Conservation (phyloP, 2,797 vertebrate species). For the Apogon hyalosoma region DNA sequence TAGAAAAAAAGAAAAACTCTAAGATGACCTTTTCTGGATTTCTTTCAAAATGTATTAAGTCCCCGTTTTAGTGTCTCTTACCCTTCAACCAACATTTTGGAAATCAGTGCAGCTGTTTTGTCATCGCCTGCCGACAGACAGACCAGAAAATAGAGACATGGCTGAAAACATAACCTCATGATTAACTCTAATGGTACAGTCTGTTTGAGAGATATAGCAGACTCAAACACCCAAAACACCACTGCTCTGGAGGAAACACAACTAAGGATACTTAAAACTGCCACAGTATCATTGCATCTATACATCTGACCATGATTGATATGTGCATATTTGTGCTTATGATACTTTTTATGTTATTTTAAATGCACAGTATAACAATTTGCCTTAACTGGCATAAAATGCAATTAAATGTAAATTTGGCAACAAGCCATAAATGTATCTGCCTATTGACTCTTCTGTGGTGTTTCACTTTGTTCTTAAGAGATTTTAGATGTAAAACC, state of each 20-base stretch:
- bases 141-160: no score
- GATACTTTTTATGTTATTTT: not conserved
- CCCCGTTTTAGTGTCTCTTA: no score
- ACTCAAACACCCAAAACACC: not conserved
- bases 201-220: not conserved
- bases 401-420: conserved; percentile 3
- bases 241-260: not conserved
- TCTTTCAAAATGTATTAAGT: no score
- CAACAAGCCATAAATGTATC: not conserved
- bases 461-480: conserved; percentile 41
- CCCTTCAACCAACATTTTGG: no score
- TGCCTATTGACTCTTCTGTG: not conserved
- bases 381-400: not conserved
- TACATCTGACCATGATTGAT: not conserved
- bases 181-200: no score
- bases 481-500: conserved; percentile 50
- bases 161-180: no score
- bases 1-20: no score
- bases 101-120: no score
- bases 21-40: no score
- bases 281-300: not conserved
- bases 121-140: no score
- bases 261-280: not conserved
- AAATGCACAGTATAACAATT: conserved; percentile 2
- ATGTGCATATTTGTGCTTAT: not conserved